Evolutionary conservation across 2,113 vertebrate species (phyloP).

Genomic region (Podarcis raffonei): DNA sequence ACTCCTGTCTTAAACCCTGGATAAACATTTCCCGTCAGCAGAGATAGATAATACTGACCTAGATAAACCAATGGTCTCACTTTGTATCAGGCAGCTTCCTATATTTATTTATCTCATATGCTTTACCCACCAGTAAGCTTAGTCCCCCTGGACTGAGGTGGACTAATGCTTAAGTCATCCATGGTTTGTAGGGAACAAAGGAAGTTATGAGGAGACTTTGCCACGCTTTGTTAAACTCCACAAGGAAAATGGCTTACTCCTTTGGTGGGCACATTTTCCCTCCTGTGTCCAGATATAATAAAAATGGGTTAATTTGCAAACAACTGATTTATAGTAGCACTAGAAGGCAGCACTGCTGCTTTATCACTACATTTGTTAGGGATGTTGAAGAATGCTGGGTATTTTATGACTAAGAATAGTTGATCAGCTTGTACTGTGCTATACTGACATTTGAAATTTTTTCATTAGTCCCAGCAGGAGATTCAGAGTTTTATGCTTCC

Average conservation of each 20-base stretch:
- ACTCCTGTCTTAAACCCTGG: background rate
- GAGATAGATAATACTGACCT: background rate
- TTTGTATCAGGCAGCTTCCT: background rate
- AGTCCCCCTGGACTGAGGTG: background rate
- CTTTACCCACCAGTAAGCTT: background rate
- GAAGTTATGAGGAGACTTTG: background rate
- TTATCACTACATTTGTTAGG: slow-evolving; percentile 8
- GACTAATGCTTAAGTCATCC: background rate
- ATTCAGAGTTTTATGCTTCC: slow-evolving; percentile 33
- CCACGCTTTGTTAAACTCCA: background rate
- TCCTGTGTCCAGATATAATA: slow-evolving; percentile 17
- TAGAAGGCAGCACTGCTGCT: background rate
- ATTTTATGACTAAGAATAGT: slow-evolving; percentile 46
- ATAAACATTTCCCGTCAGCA: background rate
- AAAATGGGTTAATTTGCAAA: slow-evolving; percentile 30
- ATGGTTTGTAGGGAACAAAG: background rate
- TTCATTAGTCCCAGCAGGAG: slow-evolving; percentile 38
- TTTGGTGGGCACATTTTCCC: background rate
- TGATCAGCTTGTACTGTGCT: slow-evolving; percentile 22
- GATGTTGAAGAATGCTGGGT: slow-evolving; percentile 4
- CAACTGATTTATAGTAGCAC: slow-evolving; percentile 24
- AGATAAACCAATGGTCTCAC: background rate
- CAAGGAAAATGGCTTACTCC: background rate
- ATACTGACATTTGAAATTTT: slow-evolving; percentile 28
- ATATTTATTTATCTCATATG: background rate